Conservation (phyloP, 2,888 invertebrate species). For the Cheilosia soror region DNA sequence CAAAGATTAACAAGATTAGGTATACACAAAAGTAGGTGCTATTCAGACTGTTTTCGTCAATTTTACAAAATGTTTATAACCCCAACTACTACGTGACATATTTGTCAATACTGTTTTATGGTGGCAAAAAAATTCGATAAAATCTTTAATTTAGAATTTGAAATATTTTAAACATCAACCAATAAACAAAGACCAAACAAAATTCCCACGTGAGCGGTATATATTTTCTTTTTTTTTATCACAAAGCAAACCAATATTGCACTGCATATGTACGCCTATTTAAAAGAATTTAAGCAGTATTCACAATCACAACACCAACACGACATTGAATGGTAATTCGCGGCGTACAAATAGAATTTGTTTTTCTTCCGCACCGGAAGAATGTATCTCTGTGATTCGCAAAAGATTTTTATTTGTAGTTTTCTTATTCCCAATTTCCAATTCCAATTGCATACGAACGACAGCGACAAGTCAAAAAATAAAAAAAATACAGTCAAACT, state of each 20-base stretch:
- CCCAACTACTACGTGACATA: not conserved
- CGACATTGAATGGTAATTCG: slow-evolving; percentile 3
- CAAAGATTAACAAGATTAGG: not conserved
- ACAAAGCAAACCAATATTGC: not conserved
- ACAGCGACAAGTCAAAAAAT: not conserved
- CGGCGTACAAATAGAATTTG: slow-evolving; percentile 2
- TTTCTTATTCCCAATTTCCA: not conserved
- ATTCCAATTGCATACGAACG: not conserved
- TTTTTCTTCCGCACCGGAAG: slow-evolving; percentile 20
- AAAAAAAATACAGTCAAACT: not conserved
- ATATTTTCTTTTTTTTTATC: not conserved
- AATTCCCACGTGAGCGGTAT: not conserved
- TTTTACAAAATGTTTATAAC: not conserved
- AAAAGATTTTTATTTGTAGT: not conserved
- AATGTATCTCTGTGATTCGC: not conserved
- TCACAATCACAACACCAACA: not conserved
- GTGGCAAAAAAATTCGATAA: not conserved
- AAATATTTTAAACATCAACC: not conserved
- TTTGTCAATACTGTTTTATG: not conserved
- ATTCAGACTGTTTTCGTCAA: not conserved
- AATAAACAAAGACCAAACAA: not conserved
- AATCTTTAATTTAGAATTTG: not conserved
- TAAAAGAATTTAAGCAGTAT: not conserved
- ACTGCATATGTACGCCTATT: not conserved
- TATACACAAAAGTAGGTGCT: not conserved